Evolutionary conservation across 2,888 invertebrate genomes (phyloP), one percentile per base, ranked within the genome.

Genomic region (Cephus rjabovi): DNA sequence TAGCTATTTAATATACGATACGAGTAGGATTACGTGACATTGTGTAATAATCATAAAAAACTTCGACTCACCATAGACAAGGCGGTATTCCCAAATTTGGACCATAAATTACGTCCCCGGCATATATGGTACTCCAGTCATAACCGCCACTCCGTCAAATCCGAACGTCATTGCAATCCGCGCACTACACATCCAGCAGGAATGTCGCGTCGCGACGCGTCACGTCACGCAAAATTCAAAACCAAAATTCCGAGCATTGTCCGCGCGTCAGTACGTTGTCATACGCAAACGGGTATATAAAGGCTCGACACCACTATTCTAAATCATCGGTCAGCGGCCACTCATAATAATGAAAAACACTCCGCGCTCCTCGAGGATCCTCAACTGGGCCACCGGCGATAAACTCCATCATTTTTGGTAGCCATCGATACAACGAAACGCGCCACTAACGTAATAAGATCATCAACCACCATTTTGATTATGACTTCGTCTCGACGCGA

Each of bases 221-320:
- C 87, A 89, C 86, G 84, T 85, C 86, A 86, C 81, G 86, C 87
- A 87, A 90, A 90, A 89, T 90, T 90, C 90, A 88, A 90, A 90
- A 90, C 88, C 90, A 85, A 90, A 91, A 89, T 89, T 89, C 87
- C 89, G 85, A 83, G 87, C 85, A 91, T 90, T 90, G 91, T 90
- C 87, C 86, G 80, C 86, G 85, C 87, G 87, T 89, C 90, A 89
- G 81, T 84, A 86, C 87, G 87, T 89, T 40, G 87, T 90, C 90
- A 89, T 86, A 83, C 84, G 86, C 87, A 86, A 83, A 81, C 83
- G 74, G 85, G 80, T 40, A 15, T 40, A 40, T 40, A 40, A 40
- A 40, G 40, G 15, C 40, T 40, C 40, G 83, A 81, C 70, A 30
- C 74, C 80, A 77, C 76, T 34, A 37, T 34, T 74, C 34, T 35